phyloP scores from a whole-genome alignment of 2,113 vertebrate genomes.

The Stegastes partitus region DNA sequence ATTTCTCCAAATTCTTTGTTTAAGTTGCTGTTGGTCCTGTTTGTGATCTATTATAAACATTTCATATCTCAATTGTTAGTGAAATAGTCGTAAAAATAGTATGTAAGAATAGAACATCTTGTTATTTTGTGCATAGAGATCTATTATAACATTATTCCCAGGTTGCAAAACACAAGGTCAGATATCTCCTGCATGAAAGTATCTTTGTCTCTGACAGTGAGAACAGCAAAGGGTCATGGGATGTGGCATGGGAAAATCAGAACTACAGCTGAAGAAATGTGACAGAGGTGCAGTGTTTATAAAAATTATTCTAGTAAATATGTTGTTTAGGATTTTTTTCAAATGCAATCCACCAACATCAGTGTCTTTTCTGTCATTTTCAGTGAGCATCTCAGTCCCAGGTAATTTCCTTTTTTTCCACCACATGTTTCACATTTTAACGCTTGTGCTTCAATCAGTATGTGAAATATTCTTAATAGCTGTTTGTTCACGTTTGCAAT shows the following conservation, averaged over 20 bases:
- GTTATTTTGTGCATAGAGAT: neutral
- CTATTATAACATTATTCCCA: constrained; percentile 5
- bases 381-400: constrained; percentile 77
- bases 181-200: constrained; percentile 15
- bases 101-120: neutral
- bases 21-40: neutral
- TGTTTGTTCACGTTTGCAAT: constrained; percentile 7
- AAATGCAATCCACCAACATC: neutral
- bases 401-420: constrained; percentile 66
- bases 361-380: constrained; percentile 20
- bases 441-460: neutral
- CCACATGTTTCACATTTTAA: neutral
- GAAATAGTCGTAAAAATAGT: neutral
- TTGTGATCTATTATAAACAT: neutral
- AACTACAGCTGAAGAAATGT: constrained; percentile 64
- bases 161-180: constrained; percentile 36
- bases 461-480: neutral
- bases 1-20: neutral
- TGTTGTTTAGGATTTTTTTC: neutral
- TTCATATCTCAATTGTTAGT: neutral
- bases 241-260: constrained; percentile 78
- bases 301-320: neutral
- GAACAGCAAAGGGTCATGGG: constrained; percentile 80
- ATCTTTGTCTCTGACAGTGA: constrained; percentile 47
- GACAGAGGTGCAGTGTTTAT: constrained; percentile 70